Evolutionary conservation across 2,113 vertebrate genomes (phyloP), one percentile per base, ranked within the genome.

Genomic region (Tapirus terrestris): DNA sequence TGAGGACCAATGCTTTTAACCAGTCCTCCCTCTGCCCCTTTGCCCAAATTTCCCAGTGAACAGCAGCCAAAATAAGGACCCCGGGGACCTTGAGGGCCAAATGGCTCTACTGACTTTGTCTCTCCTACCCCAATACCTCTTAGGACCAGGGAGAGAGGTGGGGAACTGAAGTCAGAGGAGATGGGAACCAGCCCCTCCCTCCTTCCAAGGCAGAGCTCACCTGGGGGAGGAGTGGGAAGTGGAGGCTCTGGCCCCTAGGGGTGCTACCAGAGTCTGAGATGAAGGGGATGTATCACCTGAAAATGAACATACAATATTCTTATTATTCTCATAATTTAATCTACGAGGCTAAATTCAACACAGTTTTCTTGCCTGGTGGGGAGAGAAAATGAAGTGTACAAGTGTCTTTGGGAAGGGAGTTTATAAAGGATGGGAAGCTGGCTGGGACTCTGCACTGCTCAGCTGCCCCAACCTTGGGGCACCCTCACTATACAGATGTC

Each of bases 71-170:
- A 79, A 67, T 9, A 43, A 61, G 81, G 70, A 23, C 18, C 13
- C 5, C 17, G 27, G 20, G 53, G 68, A 33, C 53, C 65, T 56
- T 5, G 36, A 8, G 48, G 2, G 23, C 17, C 48, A 81, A 81
- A 75, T 29, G 11, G 33, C 16, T 73, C 60, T 76, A 63, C 79
- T n/a, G 7, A n/a, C 20, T 45, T 29, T 39, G 23, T 45, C 18
- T 8, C 29, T 39, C 39, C 21, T 6, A 5, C 0, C 33, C 13
- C 12, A 0, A 21, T 5, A 31, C 10, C 33, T 53, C 43, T 58
- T 12, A 73, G 77, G 48, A 12, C 33, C 45, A 39, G 48, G 58
- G 13, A 53, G 25, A 27, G 6, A 25, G 80, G 51, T 17, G 4
- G 7, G 10, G 86, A 17, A 8, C 3, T 27, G 39, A 75, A 63